Conservation (phyloP, 2,113 vertebrate genomes). For the Gymnarchus niloticus region DNA sequence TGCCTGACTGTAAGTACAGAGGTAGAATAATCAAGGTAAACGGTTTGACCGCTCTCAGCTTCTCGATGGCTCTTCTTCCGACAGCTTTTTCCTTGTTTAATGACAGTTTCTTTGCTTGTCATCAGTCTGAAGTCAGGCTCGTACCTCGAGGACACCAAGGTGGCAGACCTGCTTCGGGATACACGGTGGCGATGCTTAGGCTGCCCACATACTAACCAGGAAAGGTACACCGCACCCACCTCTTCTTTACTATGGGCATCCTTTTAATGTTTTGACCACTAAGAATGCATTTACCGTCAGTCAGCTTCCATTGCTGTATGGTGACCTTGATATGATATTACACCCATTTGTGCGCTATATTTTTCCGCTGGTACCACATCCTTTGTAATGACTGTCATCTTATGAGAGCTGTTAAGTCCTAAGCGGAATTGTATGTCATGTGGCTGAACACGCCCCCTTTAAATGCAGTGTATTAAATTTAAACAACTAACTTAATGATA, state of each 20-base stretch:
- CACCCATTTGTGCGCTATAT: background rate
- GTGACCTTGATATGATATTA: slow-evolving; percentile 12
- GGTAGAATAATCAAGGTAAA: background rate
- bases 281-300: slow-evolving; percentile 4
- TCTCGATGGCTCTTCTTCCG: background rate
- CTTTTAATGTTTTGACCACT: background rate
- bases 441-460: background rate
- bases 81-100: slow-evolving; percentile 10
- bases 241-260: background rate
- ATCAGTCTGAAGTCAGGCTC: slow-evolving; percentile 13
- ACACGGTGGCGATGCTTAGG: background rate
- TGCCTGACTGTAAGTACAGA: background rate
- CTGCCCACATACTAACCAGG: background rate
- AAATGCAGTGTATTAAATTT: background rate
- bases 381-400: background rate
- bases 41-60: background rate
- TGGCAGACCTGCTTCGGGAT: background rate
- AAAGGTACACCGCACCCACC: background rate
- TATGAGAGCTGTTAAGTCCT: background rate
- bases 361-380: background rate
- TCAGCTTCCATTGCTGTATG: background rate
- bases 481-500: background rate
- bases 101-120: slow-evolving; percentile 16
- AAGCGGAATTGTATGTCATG: background rate
- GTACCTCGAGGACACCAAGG: background rate